A percentile compares a stretch with the other conserved stretches of the same genome.
phyloP scores from a whole-genome alignment of 2,888 invertebrate species.

The Agonopterix alstromeriana region DNA sequence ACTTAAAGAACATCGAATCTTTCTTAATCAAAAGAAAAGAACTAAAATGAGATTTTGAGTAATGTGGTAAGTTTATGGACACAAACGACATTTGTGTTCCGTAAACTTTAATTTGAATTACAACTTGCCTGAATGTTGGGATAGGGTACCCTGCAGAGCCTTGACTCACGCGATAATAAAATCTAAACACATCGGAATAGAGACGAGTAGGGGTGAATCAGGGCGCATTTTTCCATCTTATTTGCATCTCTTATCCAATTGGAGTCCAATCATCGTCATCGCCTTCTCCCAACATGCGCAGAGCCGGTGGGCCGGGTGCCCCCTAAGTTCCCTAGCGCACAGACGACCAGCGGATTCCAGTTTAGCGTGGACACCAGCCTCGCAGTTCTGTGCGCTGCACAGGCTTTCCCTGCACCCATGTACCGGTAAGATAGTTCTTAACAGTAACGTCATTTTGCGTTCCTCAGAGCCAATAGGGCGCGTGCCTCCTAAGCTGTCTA shows the following conservation, averaged over 20 bases:
- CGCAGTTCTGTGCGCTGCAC: conserved; percentile 82
- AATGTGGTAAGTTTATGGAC: conserved; percentile 22
- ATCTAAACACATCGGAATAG: conserved; percentile 17
- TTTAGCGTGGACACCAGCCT: conserved; percentile 67
- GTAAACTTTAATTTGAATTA: conserved; percentile 26
- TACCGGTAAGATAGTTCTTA: conserved; percentile 79
- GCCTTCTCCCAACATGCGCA: conserved; percentile 77
- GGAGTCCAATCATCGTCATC: conserved; percentile 45
- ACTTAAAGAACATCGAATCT: too few species aligned
- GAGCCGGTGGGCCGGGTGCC: conserved; percentile 82
- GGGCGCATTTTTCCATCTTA: conserved; percentile 18
- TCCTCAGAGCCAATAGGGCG: conserved; percentile 65
- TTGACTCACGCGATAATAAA: conserved; percentile 46
- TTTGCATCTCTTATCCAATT: conserved; percentile 6
- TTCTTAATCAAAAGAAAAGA: too few species aligned
- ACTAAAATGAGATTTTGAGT: neutral
- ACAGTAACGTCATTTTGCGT: conserved; percentile 43
- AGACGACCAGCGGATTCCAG: conserved; percentile 79
- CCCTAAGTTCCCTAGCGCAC: conserved; percentile 78
- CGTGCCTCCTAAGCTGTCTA: conserved; percentile 60
- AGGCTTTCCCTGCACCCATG: conserved; percentile 82
- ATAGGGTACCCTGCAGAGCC: conserved; percentile 94
- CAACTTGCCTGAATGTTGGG: conserved; percentile 97
- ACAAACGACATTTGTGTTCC: conserved; percentile 49
- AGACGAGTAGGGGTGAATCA: conserved; percentile 37